Conservation (phyloP, 2,888 invertebrate genomes). For the Pseudolycoriella hygida region DNA sequence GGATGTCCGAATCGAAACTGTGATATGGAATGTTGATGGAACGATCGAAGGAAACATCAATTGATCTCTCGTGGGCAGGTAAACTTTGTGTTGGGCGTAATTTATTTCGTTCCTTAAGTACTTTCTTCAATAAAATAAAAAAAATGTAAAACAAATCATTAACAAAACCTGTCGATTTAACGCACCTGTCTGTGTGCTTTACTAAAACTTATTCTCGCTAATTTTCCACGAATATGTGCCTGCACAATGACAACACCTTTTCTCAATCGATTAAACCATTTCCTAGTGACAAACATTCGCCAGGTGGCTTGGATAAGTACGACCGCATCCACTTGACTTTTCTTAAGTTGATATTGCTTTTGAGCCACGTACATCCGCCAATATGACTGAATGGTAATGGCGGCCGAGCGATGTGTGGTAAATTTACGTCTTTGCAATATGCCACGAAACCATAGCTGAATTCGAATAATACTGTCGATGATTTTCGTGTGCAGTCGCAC, state of each 20-base stretch:
- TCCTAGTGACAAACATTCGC: constrained; percentile 48
- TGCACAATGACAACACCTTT: constrained; percentile 45
- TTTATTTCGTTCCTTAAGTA: constrained; percentile 15
- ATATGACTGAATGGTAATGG: constrained; percentile 57
- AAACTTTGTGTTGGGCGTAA: constrained; percentile 28
- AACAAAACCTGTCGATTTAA: constrained; percentile 8
- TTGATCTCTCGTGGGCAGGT: constrained; percentile 17
- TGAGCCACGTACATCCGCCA: constrained; percentile 48
- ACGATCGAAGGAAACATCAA: constrained; percentile 4
- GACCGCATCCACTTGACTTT: constrained; percentile 37
- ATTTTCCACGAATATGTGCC: constrained; percentile 49
- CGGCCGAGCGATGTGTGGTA: constrained; percentile 51
- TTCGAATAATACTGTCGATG: constrained; percentile 77
- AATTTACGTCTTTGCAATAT: constrained; percentile 63
- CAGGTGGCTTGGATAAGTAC: constrained; percentile 62
- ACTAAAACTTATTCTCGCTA: constrained; percentile 37
- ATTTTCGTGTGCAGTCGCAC: constrained; percentile 85
- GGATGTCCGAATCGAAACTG: constrained; percentile 13
- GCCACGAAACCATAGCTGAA: constrained; percentile 82
- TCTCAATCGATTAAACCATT: constrained; percentile 47
- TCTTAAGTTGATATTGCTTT: constrained; percentile 30
- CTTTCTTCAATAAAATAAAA: constrained; percentile 12
- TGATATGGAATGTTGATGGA: constrained; percentile 5
- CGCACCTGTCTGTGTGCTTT: constrained; percentile 20
- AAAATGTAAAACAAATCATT: constrained; percentile 5